Base-by-base conservation (phyloP, 2,888 invertebrate species). In the Toxonevra muliebris region DNA sequence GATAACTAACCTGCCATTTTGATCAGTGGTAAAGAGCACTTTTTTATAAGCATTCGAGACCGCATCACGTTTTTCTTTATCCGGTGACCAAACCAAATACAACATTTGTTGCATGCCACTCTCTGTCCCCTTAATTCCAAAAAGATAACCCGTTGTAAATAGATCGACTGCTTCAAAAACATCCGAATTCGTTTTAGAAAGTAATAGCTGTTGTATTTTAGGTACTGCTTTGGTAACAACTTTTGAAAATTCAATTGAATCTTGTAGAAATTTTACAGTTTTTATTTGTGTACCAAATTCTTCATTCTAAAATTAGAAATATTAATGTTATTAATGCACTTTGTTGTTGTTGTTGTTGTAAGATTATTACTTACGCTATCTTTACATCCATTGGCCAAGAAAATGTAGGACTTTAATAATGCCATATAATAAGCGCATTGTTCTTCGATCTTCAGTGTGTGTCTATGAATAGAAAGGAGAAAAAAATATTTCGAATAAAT, bases 101-200 rank as follows among this genome's bases (percentile, higher is more conserved):
- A 95, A 83, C 92, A 96, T 94, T 76, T 90, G 89, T 68, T 89
- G 87, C 69, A 95, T 89, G 1, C 94, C 95, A 45, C 86, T 78
- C 74, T 90, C 88, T 3, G 92, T 91, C 61, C 90, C 90, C 70
- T 90, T 89, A n/a, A 95, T 89, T 64, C 91, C 90, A 79, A 94
- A 94, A 73, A 92, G 89, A 78, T 90, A 91, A 0, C 93, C 93
- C 0, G 92, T 89, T 0, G 93, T 93, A 75, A 97, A 93, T 81
- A 97, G 95, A 69, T 94, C 91, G 40, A 97, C 92, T 0, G 97
- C 93, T 82, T 97, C 97, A 64, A 92, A 89, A 13, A 95, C 93
- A 82, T 97, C 97, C 0, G 92, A 89, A 5, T 91, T 88, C 70
- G 89, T 89, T 73, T 90, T 89, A 0, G 93, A 92, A 82, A 90